A percentile compares a stretch with the other conserved stretches of the same genome.
Conservation (phyloP, 1,140 invertebrate species). For the Drosophila elegans region DNA sequence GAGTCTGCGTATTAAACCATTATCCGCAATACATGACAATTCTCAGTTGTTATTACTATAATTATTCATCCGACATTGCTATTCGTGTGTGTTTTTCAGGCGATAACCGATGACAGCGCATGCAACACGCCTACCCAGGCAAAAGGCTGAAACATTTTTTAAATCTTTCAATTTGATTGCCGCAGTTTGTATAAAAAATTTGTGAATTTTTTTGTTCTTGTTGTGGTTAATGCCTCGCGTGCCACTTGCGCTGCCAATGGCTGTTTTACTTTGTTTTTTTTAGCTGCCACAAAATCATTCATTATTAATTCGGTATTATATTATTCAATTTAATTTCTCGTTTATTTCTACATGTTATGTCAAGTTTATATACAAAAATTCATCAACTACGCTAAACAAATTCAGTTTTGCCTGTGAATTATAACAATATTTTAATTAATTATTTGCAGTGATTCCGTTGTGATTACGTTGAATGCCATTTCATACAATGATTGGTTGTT, state of each 20-base stretch:
- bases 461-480: conserved; percentile 73
- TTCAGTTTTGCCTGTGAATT: conserved; percentile 71
- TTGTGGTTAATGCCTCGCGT: conserved; percentile 47
- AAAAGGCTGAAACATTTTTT: conserved; percentile 72
- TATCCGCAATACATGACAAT: conserved; percentile 48
- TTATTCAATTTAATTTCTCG: conserved; percentile 66
- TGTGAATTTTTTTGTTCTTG: conserved; percentile 41
- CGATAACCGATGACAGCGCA: conserved; percentile 29
- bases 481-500: conserved; percentile 74
- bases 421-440: conserved; percentile 77
- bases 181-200: conserved; percentile 63
- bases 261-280: conserved; percentile 37
- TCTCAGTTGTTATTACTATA: conserved; percentile 58
- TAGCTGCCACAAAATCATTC: conserved; percentile 25
- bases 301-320: conserved; percentile 47
- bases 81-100: conserved; percentile 22
- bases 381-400: conserved; percentile 81
- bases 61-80: conserved; percentile 66
- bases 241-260: conserved; percentile 34
- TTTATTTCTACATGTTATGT: conserved; percentile 77
- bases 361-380: conserved; percentile 81
- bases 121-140: conserved; percentile 52
- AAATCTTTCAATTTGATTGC: conserved; percentile 80
- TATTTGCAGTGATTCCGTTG: conserved; percentile 65
- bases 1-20: conserved; percentile 38